Evolutionary conservation across 2,113 vertebrate genomes (phyloP), one percentile per base, ranked within the genome.

Genomic region (Vidua macroura): DNA sequence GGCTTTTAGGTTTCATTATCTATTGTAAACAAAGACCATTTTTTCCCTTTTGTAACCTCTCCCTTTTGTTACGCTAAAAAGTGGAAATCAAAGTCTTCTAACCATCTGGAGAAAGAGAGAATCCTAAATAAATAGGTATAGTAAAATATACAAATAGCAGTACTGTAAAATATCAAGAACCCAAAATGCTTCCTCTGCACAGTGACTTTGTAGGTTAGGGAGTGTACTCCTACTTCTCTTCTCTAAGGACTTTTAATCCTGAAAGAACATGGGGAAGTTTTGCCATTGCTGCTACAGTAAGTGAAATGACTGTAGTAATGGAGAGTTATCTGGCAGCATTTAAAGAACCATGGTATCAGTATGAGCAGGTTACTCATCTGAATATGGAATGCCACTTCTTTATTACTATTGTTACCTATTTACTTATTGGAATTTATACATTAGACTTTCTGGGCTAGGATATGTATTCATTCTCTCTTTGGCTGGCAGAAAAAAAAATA

Each of bases 1-100:
- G 0, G 3, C 10, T 63, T 82, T 51, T 20, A 4, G 1, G 4
- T 63, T 75, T 70, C n/a, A 13, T 35, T 68, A 30, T 23, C 11
- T 60, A 9, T 19, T 52, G 10, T 35, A 82, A 62, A 56, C 33
- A 48, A 33, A 70, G 41, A 23, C 5, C 3, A 1, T 52, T 62
- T 62, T 67, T 79, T 15, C 13, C 22, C 9, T 90, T 27, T 15
- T 51, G 51, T 44, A 87, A 9, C 3, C 4, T 70, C 28, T 62
- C 9, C n/a, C n/a, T n/a, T n/a, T n/a, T n/a, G n/a, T 78, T 60
- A 15, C 28, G n/a, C 11, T 62, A 13, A 81, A 75, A 60, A 77
- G 19, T 39, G n/a, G 15, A 21, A 69, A 66, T 87, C 15, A 51
- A 81, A 62, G 25, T 39, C 33, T 10, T 75, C 43, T 72, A 24